Percentiles rank a stretch among this genome's conserved stretches.
Conservation (phyloP, 2,888 invertebrate species). For the Epiblema foenella region DNA sequence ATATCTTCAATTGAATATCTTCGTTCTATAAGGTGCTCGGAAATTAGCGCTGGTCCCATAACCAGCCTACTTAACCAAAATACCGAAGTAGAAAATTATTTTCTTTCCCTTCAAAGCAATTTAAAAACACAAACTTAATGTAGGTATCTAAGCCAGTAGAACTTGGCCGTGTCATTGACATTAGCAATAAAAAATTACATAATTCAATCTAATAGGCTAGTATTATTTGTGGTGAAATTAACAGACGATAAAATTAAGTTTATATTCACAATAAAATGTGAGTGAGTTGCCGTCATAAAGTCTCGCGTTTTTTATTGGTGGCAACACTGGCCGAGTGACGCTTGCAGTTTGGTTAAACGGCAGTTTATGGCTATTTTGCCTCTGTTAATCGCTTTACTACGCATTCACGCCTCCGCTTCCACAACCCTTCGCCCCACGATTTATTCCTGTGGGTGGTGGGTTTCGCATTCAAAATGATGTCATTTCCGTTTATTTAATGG, state of each 20-base stretch:
- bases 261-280: constrained; percentile 85
- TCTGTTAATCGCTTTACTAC: constrained; percentile 85
- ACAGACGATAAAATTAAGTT: constrained; percentile 85
- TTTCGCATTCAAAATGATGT: constrained; percentile 34
- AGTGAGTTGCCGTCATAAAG: constrained; percentile 85
- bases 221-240: constrained; percentile 85
- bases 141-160: constrained; percentile 59
- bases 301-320: constrained; percentile 85
- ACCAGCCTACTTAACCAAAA: not conserved
- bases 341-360: constrained; percentile 85
- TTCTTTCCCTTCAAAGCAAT: constrained; percentile 48
- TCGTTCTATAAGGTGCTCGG: too few relatives aligned
- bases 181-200: constrained; percentile 73
- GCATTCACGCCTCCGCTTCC: constrained; percentile 74
- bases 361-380: constrained; percentile 84
- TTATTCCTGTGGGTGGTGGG: constrained; percentile 41
- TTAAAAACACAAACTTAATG: constrained; percentile 50
- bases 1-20: too few relatives aligned
- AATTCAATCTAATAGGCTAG: constrained; percentile 77
- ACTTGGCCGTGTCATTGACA: constrained; percentile 73
- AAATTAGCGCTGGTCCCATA: too few relatives aligned
- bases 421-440: constrained; percentile 65
- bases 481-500: constrained; percentile 40
- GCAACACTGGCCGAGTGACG: constrained; percentile 80
- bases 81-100: not conserved